Percentiles rank a stretch among this genome's conserved stretches.
Evolutionary conservation across 2,113 vertebrate species (phyloP).

Genomic region (Oreocharis arfaki): DNA sequence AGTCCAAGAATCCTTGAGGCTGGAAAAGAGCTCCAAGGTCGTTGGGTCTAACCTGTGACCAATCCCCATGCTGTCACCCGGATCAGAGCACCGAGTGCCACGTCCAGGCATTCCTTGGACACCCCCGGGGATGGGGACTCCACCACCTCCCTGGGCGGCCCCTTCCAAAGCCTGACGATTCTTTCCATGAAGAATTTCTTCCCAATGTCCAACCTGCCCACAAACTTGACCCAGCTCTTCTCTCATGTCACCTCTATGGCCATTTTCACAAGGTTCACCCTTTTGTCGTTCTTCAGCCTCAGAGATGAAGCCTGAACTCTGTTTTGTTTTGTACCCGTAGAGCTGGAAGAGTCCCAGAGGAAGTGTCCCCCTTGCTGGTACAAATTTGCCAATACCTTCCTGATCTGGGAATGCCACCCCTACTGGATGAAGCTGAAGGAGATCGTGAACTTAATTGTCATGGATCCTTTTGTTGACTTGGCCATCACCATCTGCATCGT

Average conservation of each 20-base stretch:
- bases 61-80: fast-evolving
- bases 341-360: constrained; percentile 95
- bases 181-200: neutral
- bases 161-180: neutral
- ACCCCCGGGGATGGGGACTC: neutral
- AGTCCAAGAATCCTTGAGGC: neutral
- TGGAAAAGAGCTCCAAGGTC: neutral
- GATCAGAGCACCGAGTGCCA: neutral
- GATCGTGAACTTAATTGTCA: constrained; percentile 90
- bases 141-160: no score
- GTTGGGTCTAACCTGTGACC: fast-evolving
- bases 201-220: neutral
- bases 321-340: constrained; percentile 62
- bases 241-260: fast-evolving
- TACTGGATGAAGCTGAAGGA: constrained; percentile 93
- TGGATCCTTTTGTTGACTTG: constrained; percentile 97
- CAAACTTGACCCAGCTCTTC: neutral
- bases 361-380: constrained; percentile 98
- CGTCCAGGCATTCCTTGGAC: fast-evolving
- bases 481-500: constrained; percentile 99
- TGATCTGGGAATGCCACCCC: constrained; percentile 96
- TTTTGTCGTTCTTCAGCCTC: neutral
- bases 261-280: fast-evolving
- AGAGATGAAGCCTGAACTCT: neutral
- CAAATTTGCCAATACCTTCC: constrained; percentile 90